Evolutionary conservation across 2,888 invertebrate species (phyloP), one percentile per base, ranked within the genome.

Genomic region (Crioceris asparagi): DNA sequence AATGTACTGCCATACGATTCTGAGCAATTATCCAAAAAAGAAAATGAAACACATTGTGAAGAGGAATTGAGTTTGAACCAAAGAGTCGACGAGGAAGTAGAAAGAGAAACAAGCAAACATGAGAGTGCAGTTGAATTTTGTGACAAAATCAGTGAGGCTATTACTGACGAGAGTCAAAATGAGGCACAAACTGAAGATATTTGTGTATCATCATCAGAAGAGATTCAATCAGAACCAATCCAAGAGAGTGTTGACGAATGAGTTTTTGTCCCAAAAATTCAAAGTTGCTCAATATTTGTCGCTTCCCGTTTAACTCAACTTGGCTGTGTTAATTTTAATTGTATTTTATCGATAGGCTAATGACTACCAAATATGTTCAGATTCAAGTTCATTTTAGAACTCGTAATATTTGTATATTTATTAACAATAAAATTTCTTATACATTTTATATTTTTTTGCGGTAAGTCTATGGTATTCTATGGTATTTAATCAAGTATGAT

Each of bases 291-390:
- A n/a, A n/a, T n/a, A n/a, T n/a, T n/a, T n/a, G n/a, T n/a, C n/a
- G n/a, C 4, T 27, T 6, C 15, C 7, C 27, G 10, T 27, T 15
- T 27, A 12, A 14, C 12, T 27, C 27, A 27, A 27, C 11, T 14
- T 14, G 27, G 27, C 27, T 27, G 27, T 27, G 27, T 27, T 27
- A 27, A 27, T 27, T 27, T 27, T 14, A 14, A 14, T 27, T 27
- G 7, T 14, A 15, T 11, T 27, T 14, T 27, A 27, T 3, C 3
- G 7, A 27, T 7, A 21, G 10, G 10, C 21, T 10, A 21, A 6
- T 21, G 7, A 21, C 21, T n/a, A n/a, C n/a, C n/a, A n/a, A n/a
- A n/a, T n/a, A n/a, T n/a, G n/a, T n/a, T n/a, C n/a, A n/a, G n/a
- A n/a, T n/a, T n/a, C n/a, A n/a, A n/a, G n/a, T n/a, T n/a, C n/a